Base-by-base conservation (phyloP, 1,140 invertebrate species). In the Drosophila oshimai region DNA sequence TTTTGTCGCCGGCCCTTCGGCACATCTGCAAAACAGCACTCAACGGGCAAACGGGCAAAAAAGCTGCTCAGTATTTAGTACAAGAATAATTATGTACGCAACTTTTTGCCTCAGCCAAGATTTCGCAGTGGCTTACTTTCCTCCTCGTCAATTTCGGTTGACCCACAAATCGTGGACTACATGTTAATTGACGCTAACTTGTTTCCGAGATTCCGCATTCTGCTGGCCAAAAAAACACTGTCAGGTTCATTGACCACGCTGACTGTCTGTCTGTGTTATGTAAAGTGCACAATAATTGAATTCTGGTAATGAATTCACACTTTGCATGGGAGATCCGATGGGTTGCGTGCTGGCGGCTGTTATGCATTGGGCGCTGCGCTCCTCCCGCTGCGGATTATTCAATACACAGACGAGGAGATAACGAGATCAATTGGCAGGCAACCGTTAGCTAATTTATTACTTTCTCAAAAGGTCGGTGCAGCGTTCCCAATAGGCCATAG, bases 381-480 rank as follows among this genome's bases (percentile, higher is more conserved):
- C n/a, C n/a, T n/a, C n/a, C n/a, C n/a, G n/a, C 22, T 6, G 26
- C n/a, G 31, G 54, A 71, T 72, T 72, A 72, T 72, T 72, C 15
- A 72, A 72, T 72, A 20, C 12, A 41, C 61, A 65, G 61, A 24
- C 42, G 42, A 65, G 34, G 58, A 65, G 61, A 49, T 50, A 72
- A 61, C 37, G 39, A 72, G 68, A 61, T 72, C 69, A 72, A 72
- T 72, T 51, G 45, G 53, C 68, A 17, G 54, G 10, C 69, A 50
- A 61, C 68, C 54, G 68, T 71, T 71, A 71, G 44, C 24, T 71
- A 71, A 71, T 71, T 61, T 71, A 71, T 71, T 36, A 71, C 67
- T 72, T 72, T 71, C 54, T 15, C 68, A 71, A 50, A 68, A 68
- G 62, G 68, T 61, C 68, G 53, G 17, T 29, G 20, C 45, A 20